Evolutionary conservation across 1,140 invertebrate genomes (phyloP), one percentile per base, ranked within the genome.

Genomic region (Bombyx mandarina): DNA sequence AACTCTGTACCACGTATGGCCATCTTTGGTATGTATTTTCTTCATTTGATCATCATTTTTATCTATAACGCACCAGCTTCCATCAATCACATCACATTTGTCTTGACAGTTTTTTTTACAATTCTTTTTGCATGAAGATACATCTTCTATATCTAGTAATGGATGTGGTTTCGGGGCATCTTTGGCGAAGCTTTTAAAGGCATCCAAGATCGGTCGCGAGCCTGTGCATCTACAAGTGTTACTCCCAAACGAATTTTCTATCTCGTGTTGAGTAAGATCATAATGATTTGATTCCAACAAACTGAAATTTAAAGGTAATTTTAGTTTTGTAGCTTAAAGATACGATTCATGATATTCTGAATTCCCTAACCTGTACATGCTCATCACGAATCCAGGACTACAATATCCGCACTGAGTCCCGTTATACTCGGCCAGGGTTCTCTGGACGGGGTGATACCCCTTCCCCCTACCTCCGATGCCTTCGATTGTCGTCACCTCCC

Each of bases 391-490:
- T 43, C 94, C 95, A 8, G 95, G 92, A 7, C 92, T 92, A 67
- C 95, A 97, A 79, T 91, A 96, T 3, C 95, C 95, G 71, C 94
- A 96, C 80, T 96, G 94, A 0, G 93, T 92, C 6, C 94, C 94
- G 76, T 94, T 93, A 72, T 91, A 91, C 62, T 91, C 88, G 0
- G 93, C 93, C 44, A 96, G 73, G 6, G 90, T 78, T 54, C 90
- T 90, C 85, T 95, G 94, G 51, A 95, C 85, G 2, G 90, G 88
- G 75, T 95, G 92, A 80, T 95, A 96, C 8, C 94, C 94, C 2
- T 79, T 82, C 57, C 86, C 78, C 59, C 90, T 90, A 73, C 91
- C 91, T 8, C 95, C 94, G 44, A 97, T 80, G 2, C 93, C 94
- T 82, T 97, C 95, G 45, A 94, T 88, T 0, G 95, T 96, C 4